Base-by-base conservation (phyloP, 1,140 invertebrate species). In the Cecropterus lyciades region DNA sequence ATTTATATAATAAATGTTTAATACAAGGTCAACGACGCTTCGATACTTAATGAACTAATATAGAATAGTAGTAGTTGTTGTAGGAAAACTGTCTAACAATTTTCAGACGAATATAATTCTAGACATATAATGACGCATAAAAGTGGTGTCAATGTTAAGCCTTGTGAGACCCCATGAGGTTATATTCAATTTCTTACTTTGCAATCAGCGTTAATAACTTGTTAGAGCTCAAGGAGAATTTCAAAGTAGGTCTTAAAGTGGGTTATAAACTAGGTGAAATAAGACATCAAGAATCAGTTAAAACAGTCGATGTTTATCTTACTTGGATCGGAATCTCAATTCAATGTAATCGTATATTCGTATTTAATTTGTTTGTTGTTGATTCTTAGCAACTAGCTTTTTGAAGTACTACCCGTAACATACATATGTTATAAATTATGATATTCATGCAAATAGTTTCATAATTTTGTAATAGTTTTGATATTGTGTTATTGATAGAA, bases 311-410 rank as follows among this genome's bases (percentile, higher is more conserved):
- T 51, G 59, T 42, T 63, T 63, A 52, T 63, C 60, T 63, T 15
- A 17, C 14, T 48, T 30, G 20, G 48, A 63, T 63, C 14, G 48
- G 17, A 40, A 63, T 63, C 15, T 63, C 48, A 52, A 63, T 42
- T 63, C 48, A 63, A 63, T 63, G 48, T 63, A 48, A 52, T 14
- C 14, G 14, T 62, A 49, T 60, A 60, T 60, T 60, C 33, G 43
- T 37, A 37, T 60, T 49, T 62, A 62, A 62, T 62, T 49, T 45
- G 45, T 40, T 49, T 49, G 57, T 62, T 62, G 57, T 49, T 30
- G 48, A 42, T 52, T 63, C 33, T 51, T 13, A 40, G 59, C 13
- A 40, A 63, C 59, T 63, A 63, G 60, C 27, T 51, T 37, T 51
- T 49, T 51, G 2, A 49, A 51, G 45, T 37, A 24, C 24, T 13